These are phyloP conservation scores for Anagrus nilaparvatae DNA, from an alignment of 1,140 invertebrate species.

Conservation along the genomic window DNA sequence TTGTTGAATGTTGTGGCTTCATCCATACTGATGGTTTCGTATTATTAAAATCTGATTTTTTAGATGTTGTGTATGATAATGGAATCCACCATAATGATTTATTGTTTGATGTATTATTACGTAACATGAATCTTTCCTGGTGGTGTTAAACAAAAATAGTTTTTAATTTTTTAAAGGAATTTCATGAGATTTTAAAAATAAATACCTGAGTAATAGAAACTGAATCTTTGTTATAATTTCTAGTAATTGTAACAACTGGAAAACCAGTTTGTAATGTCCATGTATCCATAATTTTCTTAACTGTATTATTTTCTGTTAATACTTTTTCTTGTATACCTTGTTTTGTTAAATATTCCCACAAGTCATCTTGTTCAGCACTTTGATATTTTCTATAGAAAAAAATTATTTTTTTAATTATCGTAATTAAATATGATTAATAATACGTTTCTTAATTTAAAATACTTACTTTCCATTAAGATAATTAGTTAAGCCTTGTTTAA, in stretches of 20 bases:
- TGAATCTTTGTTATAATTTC: conserved; percentile 50
- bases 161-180: not conserved
- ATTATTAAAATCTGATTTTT: conserved; percentile 49
- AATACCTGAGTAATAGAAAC: conserved; percentile 49
- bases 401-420: conserved; percentile 3
- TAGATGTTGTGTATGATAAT: conserved; percentile 61
- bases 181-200: not conserved
- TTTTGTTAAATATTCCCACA: conserved; percentile 72
- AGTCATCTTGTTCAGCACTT: conserved; percentile 74
- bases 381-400: conserved; percentile 49
- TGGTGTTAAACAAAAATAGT: conserved; percentile 2
- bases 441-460: not conserved
- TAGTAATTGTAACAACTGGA: conserved; percentile 63
- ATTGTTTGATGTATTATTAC: conserved; percentile 25
- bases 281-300: conserved; percentile 75
- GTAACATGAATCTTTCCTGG: conserved; percentile 49
- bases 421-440: not conserved
- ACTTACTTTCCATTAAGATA: conserved; percentile 59
- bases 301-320: conserved; percentile 51
- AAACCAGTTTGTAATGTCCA: conserved; percentile 84
- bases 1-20: conserved; percentile 23
- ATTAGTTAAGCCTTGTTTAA: conserved; percentile 66
- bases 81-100: conserved; percentile 70
- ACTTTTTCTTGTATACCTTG: conserved; percentile 54
- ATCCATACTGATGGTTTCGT: conserved; percentile 52